Base-by-base conservation (phyloP, 2,113 vertebrate species). In the Sula dactylatra region DNA sequence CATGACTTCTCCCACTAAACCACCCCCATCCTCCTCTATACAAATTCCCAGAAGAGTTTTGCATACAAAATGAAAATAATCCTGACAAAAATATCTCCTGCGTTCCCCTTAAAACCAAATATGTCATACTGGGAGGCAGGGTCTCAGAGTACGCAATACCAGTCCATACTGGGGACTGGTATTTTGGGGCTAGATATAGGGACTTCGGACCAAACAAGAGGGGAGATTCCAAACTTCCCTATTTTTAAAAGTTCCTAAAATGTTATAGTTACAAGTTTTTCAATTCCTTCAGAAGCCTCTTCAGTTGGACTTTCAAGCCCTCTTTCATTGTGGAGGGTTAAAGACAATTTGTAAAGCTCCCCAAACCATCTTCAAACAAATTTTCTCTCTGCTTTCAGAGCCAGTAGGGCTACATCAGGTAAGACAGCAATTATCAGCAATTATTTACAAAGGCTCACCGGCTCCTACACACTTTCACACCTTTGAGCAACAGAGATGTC, bases 161-260 rank as follows among this genome's bases (percentile, higher is more conserved):
- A 29, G 47, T 47, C 31, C 31, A 54, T 26, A 65, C 24, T 40
- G 27, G 21, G 36, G 27, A 58, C 32, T 66, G 18, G 31, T 77
- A 65, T 25, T 55, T 50, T 62, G 69, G 76, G n/a, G 8, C 45
- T 79, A 58, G 81, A 85, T 86, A 64, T 12, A 42, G 32, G 64
- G 56, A 29, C 86, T 91, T 85, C 10, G 19, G 62, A 67, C 31
- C 69, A 92, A 85, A 93, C 6, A 47, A 82, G 24, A 91, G 31
- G 89, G 94, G 96, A 95, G 78, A 96, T 97, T 95, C 78, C 89
- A 7, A 45, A 93, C 91, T 97, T 97, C 96, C 62, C 27, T 93
- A 67, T 95, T 97, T 97, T 80, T 49, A 71, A 83, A 96, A 93
- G 87, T 95, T 96, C 82, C 93, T 91, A 88, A 95, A 93, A 81